phyloP scores from a whole-genome alignment of 2,113 vertebrate species.

The Butorides virescens region DNA sequence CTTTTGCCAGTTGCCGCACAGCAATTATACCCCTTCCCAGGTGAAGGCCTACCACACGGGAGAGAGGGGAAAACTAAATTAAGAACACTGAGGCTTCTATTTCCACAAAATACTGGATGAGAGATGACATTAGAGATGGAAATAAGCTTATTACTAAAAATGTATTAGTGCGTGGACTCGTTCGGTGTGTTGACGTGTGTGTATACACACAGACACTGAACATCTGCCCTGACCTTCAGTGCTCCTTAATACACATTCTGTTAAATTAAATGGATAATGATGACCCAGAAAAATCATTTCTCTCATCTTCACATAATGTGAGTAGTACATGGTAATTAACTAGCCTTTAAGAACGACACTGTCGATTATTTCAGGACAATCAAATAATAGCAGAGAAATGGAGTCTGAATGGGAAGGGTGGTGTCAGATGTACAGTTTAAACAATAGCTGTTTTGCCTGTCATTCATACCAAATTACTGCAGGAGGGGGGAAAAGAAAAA shows the following conservation, averaged over 20 bases:
- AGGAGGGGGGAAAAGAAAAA: not conserved
- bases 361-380: conserved; percentile 15
- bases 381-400: not conserved
- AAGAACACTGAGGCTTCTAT: not conserved
- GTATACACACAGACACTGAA: not conserved
- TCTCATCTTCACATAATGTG: not conserved
- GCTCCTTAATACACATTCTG: not conserved
- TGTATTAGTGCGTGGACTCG: not conserved
- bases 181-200: too few relatives aligned
- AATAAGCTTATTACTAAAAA: not conserved
- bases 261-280: not conserved
- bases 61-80: rapidly evolving
- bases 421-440: not conserved
- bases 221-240: not conserved
- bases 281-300: not conserved
- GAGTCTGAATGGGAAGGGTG: not conserved
- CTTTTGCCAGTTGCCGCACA: not conserved
- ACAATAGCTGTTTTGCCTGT: conserved; percentile 14
- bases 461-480: conserved; percentile 26
- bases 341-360: not conserved
- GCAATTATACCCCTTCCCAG: not conserved
- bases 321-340: not conserved
- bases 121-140: not conserved
- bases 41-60: not conserved
- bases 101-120: not conserved